Percentiles rank a stretch among this genome's conserved stretches.
Conservation (phyloP, 2,113 vertebrate species). For the Xerus inauris region DNA sequence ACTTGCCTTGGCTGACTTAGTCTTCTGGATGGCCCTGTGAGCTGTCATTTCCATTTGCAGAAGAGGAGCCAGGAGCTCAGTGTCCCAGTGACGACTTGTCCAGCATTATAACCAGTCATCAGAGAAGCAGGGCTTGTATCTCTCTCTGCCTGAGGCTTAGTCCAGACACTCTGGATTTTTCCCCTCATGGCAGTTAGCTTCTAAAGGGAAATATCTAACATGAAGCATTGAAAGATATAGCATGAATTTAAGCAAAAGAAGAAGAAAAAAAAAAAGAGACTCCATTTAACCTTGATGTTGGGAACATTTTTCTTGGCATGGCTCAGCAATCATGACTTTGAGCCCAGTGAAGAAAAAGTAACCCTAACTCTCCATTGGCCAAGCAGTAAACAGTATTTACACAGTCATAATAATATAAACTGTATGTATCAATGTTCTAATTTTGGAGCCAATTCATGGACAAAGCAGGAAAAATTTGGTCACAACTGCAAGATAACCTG, state of each 20-base stretch:
- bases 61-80: not conserved
- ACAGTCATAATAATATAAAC: not conserved
- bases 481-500: not conserved
- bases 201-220: not conserved
- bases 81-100: not conserved
- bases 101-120: not conserved
- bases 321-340: not conserved
- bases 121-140: not conserved
- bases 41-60: not conserved
- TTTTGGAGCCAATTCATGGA: slow-evolving; percentile 35
- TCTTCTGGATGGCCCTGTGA: not conserved
- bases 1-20: not conserved
- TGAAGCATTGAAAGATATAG: not conserved
- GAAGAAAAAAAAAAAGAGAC: not conserved
- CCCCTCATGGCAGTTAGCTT: not conserved
- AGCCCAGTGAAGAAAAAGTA: not conserved
- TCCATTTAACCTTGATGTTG: not conserved
- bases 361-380: not conserved
- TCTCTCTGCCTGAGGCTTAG: not conserved
- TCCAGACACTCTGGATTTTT: not conserved
- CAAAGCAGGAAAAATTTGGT: not conserved
- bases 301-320: slow-evolving; percentile 3
- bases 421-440: not conserved
- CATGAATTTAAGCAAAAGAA: slow-evolving; percentile 26
- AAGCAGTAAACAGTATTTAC: not conserved